phyloP scores from a whole-genome alignment of 1,140 invertebrate genomes.

The Dendrolimus kikuchii region DNA sequence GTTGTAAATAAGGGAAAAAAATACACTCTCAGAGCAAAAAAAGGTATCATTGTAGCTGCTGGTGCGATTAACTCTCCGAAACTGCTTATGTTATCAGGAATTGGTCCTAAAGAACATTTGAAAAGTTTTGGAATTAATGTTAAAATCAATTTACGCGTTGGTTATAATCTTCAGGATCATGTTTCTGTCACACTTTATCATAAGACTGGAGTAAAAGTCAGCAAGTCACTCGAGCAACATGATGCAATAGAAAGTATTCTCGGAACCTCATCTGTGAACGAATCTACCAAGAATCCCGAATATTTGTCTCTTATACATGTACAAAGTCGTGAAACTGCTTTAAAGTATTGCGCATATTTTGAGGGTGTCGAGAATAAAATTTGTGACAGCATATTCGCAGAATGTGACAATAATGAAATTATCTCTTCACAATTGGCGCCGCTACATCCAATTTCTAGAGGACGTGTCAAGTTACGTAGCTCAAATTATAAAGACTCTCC shows the following conservation, averaged over 20 bases:
- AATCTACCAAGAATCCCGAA: background rate
- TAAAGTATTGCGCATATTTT: constrained; percentile 18
- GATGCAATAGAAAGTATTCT: constrained; percentile 5
- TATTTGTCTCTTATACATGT: constrained; percentile 3
- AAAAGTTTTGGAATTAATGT: constrained; percentile 73
- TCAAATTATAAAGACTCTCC: too few species aligned
- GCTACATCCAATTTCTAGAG: too few species aligned
- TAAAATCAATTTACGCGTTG: constrained; percentile 77
- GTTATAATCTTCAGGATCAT: constrained; percentile 78
- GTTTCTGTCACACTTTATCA: constrained; percentile 79
- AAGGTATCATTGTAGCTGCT: constrained; percentile 76
- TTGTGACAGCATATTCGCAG: too few species aligned
- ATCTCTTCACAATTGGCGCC: too few species aligned
- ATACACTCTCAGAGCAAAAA: constrained; percentile 46
- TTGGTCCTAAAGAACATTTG: constrained; percentile 75
- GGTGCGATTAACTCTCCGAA: constrained; percentile 75
- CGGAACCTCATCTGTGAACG: background rate
- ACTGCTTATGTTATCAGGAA: constrained; percentile 77
- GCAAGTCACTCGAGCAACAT: background rate
- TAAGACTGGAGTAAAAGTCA: constrained; percentile 53
- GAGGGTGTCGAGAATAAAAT: too few species aligned
- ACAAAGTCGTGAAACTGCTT: constrained; percentile 52
- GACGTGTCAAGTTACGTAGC: too few species aligned
- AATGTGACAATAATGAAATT: too few species aligned
- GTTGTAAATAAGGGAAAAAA: constrained; percentile 18